Base-by-base conservation (phyloP, 2,113 vertebrate species). In the Triplophysa siluroides region DNA sequence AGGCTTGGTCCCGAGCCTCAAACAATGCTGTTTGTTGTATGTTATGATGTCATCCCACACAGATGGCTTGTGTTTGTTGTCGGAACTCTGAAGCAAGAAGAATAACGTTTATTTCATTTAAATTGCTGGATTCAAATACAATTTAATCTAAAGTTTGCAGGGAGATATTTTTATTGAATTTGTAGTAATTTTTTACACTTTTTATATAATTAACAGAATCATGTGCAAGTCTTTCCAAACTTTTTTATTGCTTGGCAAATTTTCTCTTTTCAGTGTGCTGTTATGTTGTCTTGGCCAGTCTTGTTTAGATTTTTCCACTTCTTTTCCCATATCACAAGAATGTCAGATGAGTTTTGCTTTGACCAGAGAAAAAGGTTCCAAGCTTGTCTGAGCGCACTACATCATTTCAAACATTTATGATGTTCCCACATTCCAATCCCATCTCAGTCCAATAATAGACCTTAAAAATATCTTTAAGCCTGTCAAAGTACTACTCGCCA, bases 11-110 rank as follows among this genome's bases (percentile, higher is more conserved):
- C 66, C 54, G 70, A 75, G 70, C n/a, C 63, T 78, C 33, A 54
- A 72, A 84, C 79, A 81, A 81, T 60, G 64, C 69, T 29, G 76
- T 58, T 76, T 81, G 79, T 84, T 84, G 74, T 74, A 47, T 76
- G n/a, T 50, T 47, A 58, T 3, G 29, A 50, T 65, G 45, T 60
- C 77, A 80, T 78, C 68, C 78, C 45, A 78, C 54, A 71, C 81
- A 81, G 71, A 81, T 79, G 71, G 79, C 79, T 76, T 24, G 77
- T 61, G 61, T 43, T 78, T 38, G 33, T 69, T 76, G 23, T 24
- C 45, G 18, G 5, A 29, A 66, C 62, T 33, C 11, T 56, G 26
- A 63, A 68, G 71, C 24, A 67, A 58, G 52, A 21, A 61, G n/a
- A 11, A 56, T 19, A 56, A 45, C n/a, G 43, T 76, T 76, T 66